Evolutionary conservation across 2,113 vertebrate genomes (phyloP).

Genomic region (Tragelaphus imberbis): DNA sequence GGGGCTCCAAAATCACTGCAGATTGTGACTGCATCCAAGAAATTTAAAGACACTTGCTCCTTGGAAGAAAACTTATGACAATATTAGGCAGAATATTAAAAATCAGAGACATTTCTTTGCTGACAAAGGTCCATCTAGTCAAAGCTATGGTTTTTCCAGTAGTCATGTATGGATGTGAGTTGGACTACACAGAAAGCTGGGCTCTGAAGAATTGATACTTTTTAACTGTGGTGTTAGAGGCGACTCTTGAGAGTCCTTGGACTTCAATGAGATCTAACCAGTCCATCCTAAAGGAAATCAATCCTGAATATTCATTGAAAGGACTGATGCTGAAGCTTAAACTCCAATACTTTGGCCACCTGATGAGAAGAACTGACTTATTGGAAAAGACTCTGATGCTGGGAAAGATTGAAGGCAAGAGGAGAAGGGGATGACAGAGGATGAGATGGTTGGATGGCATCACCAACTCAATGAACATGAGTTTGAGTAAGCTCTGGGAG

Average conservation of each 20-base stretch:
- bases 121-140: background rate
- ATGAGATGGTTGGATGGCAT: background rate
- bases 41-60: background rate
- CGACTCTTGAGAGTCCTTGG: background rate
- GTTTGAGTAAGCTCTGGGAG: background rate
- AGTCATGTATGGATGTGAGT: background rate
- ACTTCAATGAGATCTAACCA: background rate
- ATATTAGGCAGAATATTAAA: background rate
- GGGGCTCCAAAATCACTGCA: background rate
- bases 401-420: background rate
- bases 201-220: background rate
- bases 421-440: background rate
- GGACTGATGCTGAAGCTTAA: background rate
- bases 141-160: background rate
- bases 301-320: background rate
- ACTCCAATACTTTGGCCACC: no score
- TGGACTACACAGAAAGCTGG: background rate
- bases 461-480: background rate
- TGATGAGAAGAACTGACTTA: background rate
- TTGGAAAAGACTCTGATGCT: background rate
- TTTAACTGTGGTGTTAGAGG: background rate
- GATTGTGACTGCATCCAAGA: fast-evolving
- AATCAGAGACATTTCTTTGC: background rate
- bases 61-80: background rate
- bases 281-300: background rate